Conservation (phyloP, 1,140 invertebrate species). For the Pogonomyrmex californicus region DNA sequence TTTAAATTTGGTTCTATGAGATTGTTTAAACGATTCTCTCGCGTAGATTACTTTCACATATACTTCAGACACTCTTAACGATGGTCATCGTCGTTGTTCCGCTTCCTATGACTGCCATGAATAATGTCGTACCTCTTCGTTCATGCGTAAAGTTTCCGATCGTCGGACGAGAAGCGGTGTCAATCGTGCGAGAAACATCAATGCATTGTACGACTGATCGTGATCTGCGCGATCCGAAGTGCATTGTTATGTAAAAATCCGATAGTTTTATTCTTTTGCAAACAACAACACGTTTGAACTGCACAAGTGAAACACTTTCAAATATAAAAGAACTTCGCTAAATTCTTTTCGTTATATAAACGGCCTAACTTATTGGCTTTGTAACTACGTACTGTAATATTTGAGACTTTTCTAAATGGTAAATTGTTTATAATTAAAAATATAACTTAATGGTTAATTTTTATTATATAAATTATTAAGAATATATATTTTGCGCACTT, state of each 20-base stretch:
- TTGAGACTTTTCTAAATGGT: not conserved
- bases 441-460: no score
- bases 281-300: slow-evolving; percentile 27
- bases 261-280: slow-evolving; percentile 47
- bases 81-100: slow-evolving; percentile 67
- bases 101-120: slow-evolving; percentile 75
- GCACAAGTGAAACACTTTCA: slow-evolving; percentile 4
- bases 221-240: slow-evolving; percentile 60
- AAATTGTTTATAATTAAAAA: not conserved
- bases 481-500: no score
- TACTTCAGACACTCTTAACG: slow-evolving; percentile 55
- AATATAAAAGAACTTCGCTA: not conserved
- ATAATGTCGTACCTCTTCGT: slow-evolving; percentile 70
- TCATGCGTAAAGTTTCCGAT: slow-evolving; percentile 77
- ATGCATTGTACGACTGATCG: slow-evolving; percentile 64
- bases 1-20: not conserved
- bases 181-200: slow-evolving; percentile 77
- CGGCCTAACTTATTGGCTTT: not conserved
- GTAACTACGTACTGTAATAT: not conserved
- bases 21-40: slow-evolving; percentile 1
- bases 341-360: slow-evolving; percentile 1
- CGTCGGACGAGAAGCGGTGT: slow-evolving; percentile 69
- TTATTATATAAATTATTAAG: no score
- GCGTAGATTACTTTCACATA: slow-evolving; percentile 3
- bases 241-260: slow-evolving; percentile 67